A percentile compares a stretch with the other conserved stretches of the same genome.
These are phyloP conservation scores for Gastracanthus pulcherrimus DNA, from an alignment of 2,888 invertebrate genomes.

Conservation along the genomic window DNA sequence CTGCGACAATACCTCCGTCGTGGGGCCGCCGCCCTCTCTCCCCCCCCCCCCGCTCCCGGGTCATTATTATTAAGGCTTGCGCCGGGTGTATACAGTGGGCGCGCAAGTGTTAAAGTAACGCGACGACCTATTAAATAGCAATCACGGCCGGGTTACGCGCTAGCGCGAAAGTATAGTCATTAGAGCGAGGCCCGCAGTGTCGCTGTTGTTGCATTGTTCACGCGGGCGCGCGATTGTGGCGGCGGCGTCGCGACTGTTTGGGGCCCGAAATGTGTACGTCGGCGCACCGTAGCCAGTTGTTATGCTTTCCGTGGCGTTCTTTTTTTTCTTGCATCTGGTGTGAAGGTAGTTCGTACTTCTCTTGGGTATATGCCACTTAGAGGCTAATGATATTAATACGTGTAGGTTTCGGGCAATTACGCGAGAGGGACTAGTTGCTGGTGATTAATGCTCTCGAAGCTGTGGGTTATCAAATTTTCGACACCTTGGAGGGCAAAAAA, in stretches of 20 bases:
- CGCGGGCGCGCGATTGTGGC: not conserved
- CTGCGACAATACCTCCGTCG: too few species aligned
- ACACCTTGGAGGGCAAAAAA: not conserved
- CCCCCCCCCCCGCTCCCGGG: too few species aligned
- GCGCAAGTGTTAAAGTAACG: conserved; percentile 38
- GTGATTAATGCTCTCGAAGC: not conserved
- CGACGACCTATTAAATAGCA: conserved; percentile 62
- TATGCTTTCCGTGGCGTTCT: not conserved
- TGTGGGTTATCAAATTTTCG: not conserved
- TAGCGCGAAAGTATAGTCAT: conserved; percentile 55
- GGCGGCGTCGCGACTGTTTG: too few species aligned
- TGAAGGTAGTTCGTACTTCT: not conserved
- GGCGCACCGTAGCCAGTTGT: too few species aligned
- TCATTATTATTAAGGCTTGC: conserved; percentile 46
- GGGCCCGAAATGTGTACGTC: too few species aligned
- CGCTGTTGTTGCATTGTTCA: conserved; percentile 27
- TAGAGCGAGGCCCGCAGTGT: not conserved
- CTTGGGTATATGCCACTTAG: not conserved
- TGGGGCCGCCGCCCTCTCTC: too few species aligned
- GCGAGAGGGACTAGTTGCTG: not conserved
- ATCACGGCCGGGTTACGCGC: conserved; percentile 56
- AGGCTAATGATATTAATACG: not conserved
- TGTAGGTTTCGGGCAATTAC: not conserved
- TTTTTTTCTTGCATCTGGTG: not conserved
- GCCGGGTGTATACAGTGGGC: conserved; percentile 14